Percentiles rank a stretch among this genome's conserved stretches.
Conservation (phyloP, 1,140 invertebrate species). For the Hetaerina americana region DNA sequence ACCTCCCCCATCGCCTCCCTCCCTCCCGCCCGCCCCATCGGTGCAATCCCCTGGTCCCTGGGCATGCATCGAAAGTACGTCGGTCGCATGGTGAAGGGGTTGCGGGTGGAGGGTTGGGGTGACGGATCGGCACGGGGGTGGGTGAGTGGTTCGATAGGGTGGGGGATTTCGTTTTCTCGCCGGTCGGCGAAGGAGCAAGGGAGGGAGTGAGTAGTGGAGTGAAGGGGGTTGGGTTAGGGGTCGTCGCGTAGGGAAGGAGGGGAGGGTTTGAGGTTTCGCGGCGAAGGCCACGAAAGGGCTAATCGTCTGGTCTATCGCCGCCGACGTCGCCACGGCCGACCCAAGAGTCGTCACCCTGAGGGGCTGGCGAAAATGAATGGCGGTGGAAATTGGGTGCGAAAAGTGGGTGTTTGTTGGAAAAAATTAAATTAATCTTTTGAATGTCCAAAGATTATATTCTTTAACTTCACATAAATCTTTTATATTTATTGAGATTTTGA, state of each 20-base stretch:
- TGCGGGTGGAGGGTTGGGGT: background rate
- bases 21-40: background rate
- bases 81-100: background rate
- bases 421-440: too few species aligned
- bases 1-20: too few species aligned
- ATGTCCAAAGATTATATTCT: too few species aligned
- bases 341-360: background rate
- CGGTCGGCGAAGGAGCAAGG: too few species aligned
- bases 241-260: too few species aligned
- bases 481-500: too few species aligned
- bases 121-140: background rate
- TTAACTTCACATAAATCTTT: too few species aligned
- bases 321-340: background rate
- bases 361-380: too few species aligned
- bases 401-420: too few species aligned
- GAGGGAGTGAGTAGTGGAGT: background rate
- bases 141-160: background rate
- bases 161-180: too few species aligned
- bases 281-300: background rate
- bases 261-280: background rate
- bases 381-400: too few species aligned
- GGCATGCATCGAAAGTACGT: background rate
- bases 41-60: background rate
- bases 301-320: background rate
- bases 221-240: background rate